These are phyloP conservation scores for Ictalurus punctatus DNA, from an alignment of 2,113 vertebrate genomes.

Conservation along the genomic window DNA sequence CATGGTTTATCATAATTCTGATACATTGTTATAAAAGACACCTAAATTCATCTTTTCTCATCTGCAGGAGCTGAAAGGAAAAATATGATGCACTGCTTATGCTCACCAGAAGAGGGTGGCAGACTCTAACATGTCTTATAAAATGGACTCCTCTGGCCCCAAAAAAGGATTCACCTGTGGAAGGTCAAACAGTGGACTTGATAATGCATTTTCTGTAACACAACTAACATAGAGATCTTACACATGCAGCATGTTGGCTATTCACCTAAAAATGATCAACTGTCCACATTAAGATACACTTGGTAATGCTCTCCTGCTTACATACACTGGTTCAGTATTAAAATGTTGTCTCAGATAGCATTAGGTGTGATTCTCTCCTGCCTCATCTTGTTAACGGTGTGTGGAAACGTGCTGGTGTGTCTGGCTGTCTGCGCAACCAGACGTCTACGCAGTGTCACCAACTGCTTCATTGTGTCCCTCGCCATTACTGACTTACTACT, in stretches of 20 bases:
- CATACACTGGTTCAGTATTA: background rate
- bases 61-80: background rate
- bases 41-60: conserved; percentile 29
- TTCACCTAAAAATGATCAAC: background rate
- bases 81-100: conserved; percentile 15
- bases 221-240: background rate
- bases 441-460: conserved; percentile 87
- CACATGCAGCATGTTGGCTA: background rate
- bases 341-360: conserved; percentile 67
- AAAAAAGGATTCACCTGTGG: background rate
- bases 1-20: background rate
- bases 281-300: background rate
- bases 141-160: background rate
- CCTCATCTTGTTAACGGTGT: conserved; percentile 82
- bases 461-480: conserved; percentile 92
- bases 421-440: conserved; percentile 85
- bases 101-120: conserved; percentile 46
- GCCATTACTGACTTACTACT: conserved; percentile 89
- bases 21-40: background rate
- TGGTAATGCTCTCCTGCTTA: background rate
- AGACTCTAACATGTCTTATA: conserved; percentile 20
- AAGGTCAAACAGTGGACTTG: conserved; percentile 2
- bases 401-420: conserved; percentile 89
- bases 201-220: background rate
- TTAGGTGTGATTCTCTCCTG: conserved; percentile 71